phyloP scores from a whole-genome alignment of 2,113 vertebrate species.

The Alaudala cheleensis region DNA sequence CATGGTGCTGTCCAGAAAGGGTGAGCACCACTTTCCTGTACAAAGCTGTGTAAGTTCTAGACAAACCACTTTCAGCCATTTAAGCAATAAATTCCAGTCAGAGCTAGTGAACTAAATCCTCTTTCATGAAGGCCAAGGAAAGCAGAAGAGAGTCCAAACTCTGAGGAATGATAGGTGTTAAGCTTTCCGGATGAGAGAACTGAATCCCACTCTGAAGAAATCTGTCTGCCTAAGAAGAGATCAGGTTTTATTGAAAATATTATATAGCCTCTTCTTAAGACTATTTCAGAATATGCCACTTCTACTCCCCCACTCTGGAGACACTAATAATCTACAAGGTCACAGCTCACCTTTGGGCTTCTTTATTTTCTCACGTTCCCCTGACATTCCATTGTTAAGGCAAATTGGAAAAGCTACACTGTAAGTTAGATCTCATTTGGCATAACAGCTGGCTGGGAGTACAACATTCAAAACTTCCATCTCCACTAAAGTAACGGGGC shows the following conservation, averaged over 20 bases:
- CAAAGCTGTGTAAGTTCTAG: background rate
- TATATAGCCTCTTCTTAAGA: background rate
- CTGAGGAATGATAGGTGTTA: background rate
- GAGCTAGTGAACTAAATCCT: background rate
- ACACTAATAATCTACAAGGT: background rate
- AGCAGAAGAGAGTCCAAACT: background rate
- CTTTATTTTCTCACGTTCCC: background rate
- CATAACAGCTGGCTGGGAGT: background rate
- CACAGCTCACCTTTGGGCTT: background rate
- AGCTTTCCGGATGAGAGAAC: background rate
- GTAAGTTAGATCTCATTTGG: background rate
- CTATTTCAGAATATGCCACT: background rate
- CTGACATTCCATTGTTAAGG: background rate
- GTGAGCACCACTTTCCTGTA: background rate
- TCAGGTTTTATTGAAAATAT: background rate
- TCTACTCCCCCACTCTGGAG: fast-evolving
- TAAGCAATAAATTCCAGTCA: background rate
- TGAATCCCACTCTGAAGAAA: background rate
- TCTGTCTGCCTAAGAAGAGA: background rate
- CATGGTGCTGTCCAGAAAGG: background rate
- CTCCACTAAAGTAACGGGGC: background rate
- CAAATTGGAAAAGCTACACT: background rate
- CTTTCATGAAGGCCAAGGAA: background rate
- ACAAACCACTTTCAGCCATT: background rate
- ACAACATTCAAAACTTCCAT: background rate